phyloP scores from a whole-genome alignment of 2,113 vertebrate genomes.

The Ammodytes marinus region DNA sequence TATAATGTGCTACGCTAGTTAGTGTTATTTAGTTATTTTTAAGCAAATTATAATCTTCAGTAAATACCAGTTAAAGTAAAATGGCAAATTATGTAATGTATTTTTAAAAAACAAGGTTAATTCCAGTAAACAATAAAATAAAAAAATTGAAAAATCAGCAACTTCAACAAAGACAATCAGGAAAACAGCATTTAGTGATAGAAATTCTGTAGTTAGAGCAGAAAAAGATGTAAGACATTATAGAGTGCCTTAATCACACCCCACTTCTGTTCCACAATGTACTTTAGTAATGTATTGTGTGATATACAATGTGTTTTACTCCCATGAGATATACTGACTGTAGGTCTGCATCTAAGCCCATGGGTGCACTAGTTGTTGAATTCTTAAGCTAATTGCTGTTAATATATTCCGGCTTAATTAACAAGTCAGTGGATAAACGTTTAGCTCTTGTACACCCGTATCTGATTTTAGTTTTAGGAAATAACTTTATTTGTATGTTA shows the following conservation, averaged over 20 bases:
- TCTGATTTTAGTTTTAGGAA: background rate
- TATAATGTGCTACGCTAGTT: slow-evolving; percentile 84
- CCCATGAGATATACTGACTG: slow-evolving; percentile 9
- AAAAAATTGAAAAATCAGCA: slow-evolving; percentile 11
- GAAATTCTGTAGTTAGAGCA: slow-evolving; percentile 22
- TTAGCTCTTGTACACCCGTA: background rate
- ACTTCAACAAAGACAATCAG: slow-evolving; percentile 39
- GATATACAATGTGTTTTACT: slow-evolving; percentile 11
- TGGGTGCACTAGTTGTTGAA: background rate
- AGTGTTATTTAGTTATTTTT: slow-evolving; percentile 79
- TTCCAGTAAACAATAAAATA: slow-evolving; percentile 35
- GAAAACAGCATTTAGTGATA: slow-evolving; percentile 31
- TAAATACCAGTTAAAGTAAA: slow-evolving; percentile 65
- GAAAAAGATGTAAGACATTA: slow-evolving; percentile 23
- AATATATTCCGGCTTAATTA: background rate
- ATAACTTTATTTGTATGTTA: background rate
- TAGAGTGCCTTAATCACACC: slow-evolving; percentile 34
- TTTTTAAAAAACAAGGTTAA: slow-evolving; percentile 54
- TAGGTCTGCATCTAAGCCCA: background rate
- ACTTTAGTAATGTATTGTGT: background rate
- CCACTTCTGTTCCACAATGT: slow-evolving; percentile 23
- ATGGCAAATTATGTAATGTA: slow-evolving; percentile 45
- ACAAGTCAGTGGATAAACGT: slow-evolving; percentile 1
- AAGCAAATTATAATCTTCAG: slow-evolving; percentile 61
- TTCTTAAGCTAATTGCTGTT: background rate